phyloP scores from a whole-genome alignment of 2,888 invertebrate species.

The Drosophila testacea region DNA sequence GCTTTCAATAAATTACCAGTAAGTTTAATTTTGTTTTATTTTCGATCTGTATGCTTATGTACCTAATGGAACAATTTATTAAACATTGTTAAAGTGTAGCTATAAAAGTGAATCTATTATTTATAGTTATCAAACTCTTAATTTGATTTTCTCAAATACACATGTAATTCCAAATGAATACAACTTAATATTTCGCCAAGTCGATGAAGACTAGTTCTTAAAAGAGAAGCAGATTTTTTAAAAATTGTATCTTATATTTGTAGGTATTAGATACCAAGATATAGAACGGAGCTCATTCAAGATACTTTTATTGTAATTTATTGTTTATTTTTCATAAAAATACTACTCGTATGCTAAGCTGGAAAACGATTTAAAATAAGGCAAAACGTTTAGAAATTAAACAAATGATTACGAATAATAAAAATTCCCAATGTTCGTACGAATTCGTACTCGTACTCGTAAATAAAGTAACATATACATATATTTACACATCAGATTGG shows the following conservation, averaged over 20 bases:
- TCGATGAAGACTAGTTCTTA: not conserved
- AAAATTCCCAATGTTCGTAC: constrained; percentile 26
- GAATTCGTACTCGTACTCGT: constrained; percentile 6
- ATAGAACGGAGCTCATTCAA: constrained; percentile 29
- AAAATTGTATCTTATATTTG: constrained; percentile 6
- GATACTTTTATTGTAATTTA: constrained; percentile 13
- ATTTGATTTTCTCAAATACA: constrained; percentile 16
- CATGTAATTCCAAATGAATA: constrained; percentile 10
- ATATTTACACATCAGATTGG: constrained; percentile 58
- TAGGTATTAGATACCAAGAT: constrained; percentile 57
- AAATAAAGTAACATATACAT: constrained; percentile 29
- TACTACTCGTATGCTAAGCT: constrained; percentile 50
- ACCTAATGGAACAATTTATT: constrained; percentile 76
- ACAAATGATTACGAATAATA: constrained; percentile 19
- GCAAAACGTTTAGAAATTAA: constrained; percentile 45
- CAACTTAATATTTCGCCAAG: constrained; percentile 6
- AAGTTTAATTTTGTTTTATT: constrained; percentile 64
- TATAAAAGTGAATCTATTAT: constrained; percentile 37
- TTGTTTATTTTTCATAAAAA: constrained; percentile 32
- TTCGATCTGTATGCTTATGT: constrained; percentile 53
- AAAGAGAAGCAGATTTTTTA: constrained; percentile 10
- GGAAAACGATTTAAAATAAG: constrained; percentile 56
- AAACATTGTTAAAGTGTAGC: constrained; percentile 55
- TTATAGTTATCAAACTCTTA: constrained; percentile 28
- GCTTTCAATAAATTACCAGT: constrained; percentile 77